phyloP scores from a whole-genome alignment of 92 coral and sea anemone genomes.

The Bergia puertoricense region DNA sequence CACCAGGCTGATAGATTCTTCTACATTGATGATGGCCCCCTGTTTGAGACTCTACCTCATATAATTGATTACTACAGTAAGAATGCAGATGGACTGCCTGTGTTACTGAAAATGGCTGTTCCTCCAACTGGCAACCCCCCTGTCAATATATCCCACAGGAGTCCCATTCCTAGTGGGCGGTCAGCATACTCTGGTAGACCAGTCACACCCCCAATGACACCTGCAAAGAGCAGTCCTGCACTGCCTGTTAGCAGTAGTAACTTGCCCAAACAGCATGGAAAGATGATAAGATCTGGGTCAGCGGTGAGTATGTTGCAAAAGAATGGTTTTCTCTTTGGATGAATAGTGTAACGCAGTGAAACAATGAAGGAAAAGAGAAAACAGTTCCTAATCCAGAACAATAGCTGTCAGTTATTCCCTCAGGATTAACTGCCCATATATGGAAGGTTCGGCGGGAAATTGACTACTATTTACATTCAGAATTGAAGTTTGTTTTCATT shows the following conservation, averaged over 20 bases:
- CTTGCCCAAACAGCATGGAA: conserved; percentile 27
- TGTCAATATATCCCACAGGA: conserved; percentile 48
- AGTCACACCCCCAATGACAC: conserved; percentile 32
- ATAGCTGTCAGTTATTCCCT: no score
- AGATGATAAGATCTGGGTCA: conserved; percentile 49
- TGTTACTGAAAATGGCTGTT: conserved; percentile 78
- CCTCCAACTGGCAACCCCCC: conserved; percentile 91
- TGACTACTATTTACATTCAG: no score
- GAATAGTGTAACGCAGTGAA: no score
- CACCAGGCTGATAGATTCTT: conserved; percentile 90
- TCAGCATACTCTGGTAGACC: conserved; percentile 52
- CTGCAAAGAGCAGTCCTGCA: conserved; percentile 49
- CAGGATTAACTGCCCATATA: no score
- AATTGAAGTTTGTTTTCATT: no score
- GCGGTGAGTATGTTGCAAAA: conserved; percentile 45
- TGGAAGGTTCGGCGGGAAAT: no score
- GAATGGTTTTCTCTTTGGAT: no score
- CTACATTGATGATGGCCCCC: conserved; percentile 97
- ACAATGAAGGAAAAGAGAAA: no score
- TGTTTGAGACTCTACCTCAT: conserved; percentile 96
- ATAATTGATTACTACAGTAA: conserved; percentile 93
- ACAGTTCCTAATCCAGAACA: no score
- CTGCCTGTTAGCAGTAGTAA: not conserved
- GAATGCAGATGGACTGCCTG: conserved; percentile 93
- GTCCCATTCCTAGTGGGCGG: conserved; percentile 34